A percentile compares a stretch with the other conserved stretches of the same genome.
phyloP scores from a whole-genome alignment of 2,888 invertebrate species.

The Clunio marinus region DNA sequence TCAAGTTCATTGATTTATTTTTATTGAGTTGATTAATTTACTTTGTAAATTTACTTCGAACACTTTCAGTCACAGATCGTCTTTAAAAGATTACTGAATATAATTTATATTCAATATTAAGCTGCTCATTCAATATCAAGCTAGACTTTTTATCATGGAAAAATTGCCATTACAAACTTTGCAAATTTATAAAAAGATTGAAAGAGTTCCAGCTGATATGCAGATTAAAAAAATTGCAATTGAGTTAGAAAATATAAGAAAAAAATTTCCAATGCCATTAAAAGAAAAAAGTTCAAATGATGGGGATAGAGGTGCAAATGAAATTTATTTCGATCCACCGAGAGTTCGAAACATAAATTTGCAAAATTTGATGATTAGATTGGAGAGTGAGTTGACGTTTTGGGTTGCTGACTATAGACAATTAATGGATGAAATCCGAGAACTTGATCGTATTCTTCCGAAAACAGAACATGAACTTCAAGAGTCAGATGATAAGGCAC shows the following conservation, averaged over 20 bases:
- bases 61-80: too few relatives aligned
- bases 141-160: too few relatives aligned
- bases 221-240: neutral
- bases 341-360: constrained; percentile 25
- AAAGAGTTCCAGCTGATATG: neutral
- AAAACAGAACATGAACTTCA: constrained; percentile 3
- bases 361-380: constrained; percentile 13
- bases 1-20: too few relatives aligned
- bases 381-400: constrained; percentile 18
- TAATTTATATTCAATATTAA: too few relatives aligned
- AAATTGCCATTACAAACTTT: neutral
- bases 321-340: neutral
- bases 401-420: constrained; percentile 21
- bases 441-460: constrained; percentile 18
- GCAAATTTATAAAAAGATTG: neutral
- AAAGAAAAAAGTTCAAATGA: too few relatives aligned
- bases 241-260: neutral
- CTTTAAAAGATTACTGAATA: too few relatives aligned
- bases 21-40: too few relatives aligned
- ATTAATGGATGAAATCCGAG: neutral
- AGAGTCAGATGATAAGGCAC: neutral
- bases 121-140: too few relatives aligned
- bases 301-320: too few relatives aligned
- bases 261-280: too few relatives aligned
- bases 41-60: too few relatives aligned